phyloP scores from a whole-genome alignment of 2,113 vertebrate species.

The Periophthalmodon schlosseri region DNA sequence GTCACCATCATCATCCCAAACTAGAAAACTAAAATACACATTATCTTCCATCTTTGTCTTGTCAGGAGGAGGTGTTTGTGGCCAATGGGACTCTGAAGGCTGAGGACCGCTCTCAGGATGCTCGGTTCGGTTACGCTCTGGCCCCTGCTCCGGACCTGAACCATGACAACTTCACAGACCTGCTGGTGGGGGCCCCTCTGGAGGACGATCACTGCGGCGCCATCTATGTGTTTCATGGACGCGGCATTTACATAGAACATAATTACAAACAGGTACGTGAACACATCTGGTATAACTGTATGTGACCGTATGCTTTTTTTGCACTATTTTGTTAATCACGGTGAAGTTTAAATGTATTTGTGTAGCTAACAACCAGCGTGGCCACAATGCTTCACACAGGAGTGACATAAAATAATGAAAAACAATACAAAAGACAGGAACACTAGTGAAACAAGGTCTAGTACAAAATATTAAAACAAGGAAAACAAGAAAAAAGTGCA shows the following conservation, averaged over 20 bases:
- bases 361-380: too few species aligned
- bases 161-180: slow-evolving; percentile 85
- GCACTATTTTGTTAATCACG: too few species aligned
- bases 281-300: too few species aligned
- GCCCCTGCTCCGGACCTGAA: slow-evolving; percentile 85
- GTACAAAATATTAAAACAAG: too few species aligned
- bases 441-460: too few species aligned
- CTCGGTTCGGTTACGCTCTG: slow-evolving; percentile 89
- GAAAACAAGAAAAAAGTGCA: too few species aligned
- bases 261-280: slow-evolving; percentile 80
- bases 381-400: too few species aligned
- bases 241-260: slow-evolving; percentile 76
- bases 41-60: not conserved
- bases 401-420: too few species aligned
- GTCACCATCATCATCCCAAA: not conserved
- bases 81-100: slow-evolving; percentile 82
- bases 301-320: too few species aligned
- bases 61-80: slow-evolving; percentile 76
- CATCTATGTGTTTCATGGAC: slow-evolving; percentile 87
- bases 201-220: slow-evolving; percentile 92
- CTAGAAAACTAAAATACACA: not conserved
- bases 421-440: too few species aligned
- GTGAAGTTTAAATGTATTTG: too few species aligned
- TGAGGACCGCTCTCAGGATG: slow-evolving; percentile 81
- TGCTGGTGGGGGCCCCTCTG: slow-evolving; percentile 87